Percentiles rank a stretch among this genome's conserved stretches.
phyloP scores from a whole-genome alignment of 2,888 invertebrate genomes.

The Willowsia nigromaculata region DNA sequence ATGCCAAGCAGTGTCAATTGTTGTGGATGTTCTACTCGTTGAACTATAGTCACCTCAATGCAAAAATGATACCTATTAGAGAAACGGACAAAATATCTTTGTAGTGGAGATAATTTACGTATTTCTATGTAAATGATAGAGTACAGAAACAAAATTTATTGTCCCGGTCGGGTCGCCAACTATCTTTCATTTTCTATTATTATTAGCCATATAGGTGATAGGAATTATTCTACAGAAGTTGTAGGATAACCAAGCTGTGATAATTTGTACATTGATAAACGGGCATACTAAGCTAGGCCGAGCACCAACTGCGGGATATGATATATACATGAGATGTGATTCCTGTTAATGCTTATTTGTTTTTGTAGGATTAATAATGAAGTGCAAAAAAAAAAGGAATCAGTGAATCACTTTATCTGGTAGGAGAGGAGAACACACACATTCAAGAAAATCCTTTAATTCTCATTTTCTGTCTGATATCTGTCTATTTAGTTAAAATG shows the following conservation, averaged over 20 bases:
- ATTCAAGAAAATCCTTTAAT: conserved; percentile 24
- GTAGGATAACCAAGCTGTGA: background rate
- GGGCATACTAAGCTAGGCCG: background rate
- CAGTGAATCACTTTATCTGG: conserved; percentile 21
- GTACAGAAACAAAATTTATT: background rate
- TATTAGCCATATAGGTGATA: background rate
- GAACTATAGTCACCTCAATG: background rate
- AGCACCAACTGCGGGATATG: background rate
- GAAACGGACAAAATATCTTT: background rate
- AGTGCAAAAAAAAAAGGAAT: conserved; percentile 36
- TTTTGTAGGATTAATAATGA: conserved; percentile 45
- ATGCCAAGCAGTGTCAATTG: background rate
- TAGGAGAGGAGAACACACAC: background rate
- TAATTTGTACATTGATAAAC: background rate
- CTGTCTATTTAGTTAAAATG: background rate
- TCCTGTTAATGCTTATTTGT: conserved; percentile 6
- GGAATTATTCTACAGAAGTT: background rate
- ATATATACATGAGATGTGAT: background rate
- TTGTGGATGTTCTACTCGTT: background rate
- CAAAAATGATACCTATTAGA: background rate
- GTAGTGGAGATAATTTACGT: background rate
- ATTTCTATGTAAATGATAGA: background rate
- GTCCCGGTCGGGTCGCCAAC: conserved; percentile 7
- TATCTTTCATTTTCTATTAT: conserved; percentile 15
- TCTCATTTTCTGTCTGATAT: conserved; percentile 12